Evolutionary conservation across 2,113 vertebrate genomes (phyloP).

Genomic region (Oryzias javanicus): DNA sequence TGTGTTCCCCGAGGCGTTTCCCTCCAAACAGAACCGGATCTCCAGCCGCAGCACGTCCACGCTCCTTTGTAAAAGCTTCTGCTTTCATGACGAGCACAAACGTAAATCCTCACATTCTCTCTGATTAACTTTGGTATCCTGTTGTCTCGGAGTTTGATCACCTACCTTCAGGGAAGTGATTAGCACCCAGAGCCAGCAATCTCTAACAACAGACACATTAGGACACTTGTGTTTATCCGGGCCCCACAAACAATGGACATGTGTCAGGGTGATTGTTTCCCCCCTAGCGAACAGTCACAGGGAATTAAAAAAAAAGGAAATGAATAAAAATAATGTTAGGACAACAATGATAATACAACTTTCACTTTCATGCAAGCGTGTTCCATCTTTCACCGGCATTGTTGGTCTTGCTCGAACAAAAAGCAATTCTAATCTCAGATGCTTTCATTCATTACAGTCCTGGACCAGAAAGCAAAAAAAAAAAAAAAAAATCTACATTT

Average conservation of each 20-base stretch:
- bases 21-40: conserved; percentile 50
- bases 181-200: conserved; percentile 44
- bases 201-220: conserved; percentile 62
- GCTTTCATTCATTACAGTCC: conserved; percentile 62
- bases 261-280: conserved; percentile 52
- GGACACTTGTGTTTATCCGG: conserved; percentile 54
- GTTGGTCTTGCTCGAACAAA: conserved; percentile 59
- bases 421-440: conserved; percentile 54
- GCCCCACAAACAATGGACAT: conserved; percentile 59
- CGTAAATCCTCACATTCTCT: conserved; percentile 71
- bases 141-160: conserved; percentile 66
- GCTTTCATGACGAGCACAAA: conserved; percentile 65
- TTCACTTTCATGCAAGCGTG: conserved; percentile 51
- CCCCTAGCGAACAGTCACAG: conserved; percentile 34
- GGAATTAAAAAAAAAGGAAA: conserved; percentile 31
- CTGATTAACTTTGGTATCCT: conserved; percentile 58
- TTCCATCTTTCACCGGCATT: conserved; percentile 43
- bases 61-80: conserved; percentile 51
- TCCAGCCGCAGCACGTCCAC: conserved; percentile 25
- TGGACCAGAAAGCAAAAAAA: conserved; percentile 19
- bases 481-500: conserved; percentile 39
- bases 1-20: conserved; percentile 59
- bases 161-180: conserved; percentile 65
- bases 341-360: conserved; percentile 22
- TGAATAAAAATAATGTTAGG: too few relatives aligned